Conservation (phyloP, 2,888 invertebrate genomes). For the Coenonympha glycerion region DNA sequence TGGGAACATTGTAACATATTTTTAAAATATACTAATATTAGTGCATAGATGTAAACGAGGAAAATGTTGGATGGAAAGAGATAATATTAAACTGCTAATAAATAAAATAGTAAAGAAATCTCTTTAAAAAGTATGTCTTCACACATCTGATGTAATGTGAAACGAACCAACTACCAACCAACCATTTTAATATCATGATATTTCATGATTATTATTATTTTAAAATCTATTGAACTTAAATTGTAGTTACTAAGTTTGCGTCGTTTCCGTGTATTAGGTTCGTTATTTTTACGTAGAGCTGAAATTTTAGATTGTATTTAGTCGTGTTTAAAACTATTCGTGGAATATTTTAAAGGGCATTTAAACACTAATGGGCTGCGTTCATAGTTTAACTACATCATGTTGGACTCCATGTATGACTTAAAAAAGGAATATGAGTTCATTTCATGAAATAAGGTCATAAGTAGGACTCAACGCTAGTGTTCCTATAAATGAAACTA, state of each 20-base stretch:
- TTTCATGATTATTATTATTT: slow-evolving; percentile 9
- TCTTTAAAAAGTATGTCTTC: slow-evolving; percentile 52
- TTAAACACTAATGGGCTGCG: slow-evolving; percentile 43
- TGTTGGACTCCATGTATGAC: background rate
- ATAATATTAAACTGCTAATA: slow-evolving; percentile 63
- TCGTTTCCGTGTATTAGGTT: slow-evolving; percentile 32
- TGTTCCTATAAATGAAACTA: too few species aligned
- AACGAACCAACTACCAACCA: slow-evolving; percentile 9
- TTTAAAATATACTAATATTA: slow-evolving; percentile 70
- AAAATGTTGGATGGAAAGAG: slow-evolving; percentile 55
- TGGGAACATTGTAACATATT: slow-evolving; percentile 77
- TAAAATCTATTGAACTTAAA: slow-evolving; percentile 14
- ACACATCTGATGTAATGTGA: slow-evolving; percentile 12
- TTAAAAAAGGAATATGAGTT: too few species aligned
- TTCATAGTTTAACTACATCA: background rate
- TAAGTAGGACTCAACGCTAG: too few species aligned
- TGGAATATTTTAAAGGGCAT: slow-evolving; percentile 63
- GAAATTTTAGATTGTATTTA: slow-evolving; percentile 53
- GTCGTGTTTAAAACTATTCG: slow-evolving; percentile 57
- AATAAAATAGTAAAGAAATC: slow-evolving; percentile 58
- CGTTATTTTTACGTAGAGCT: slow-evolving; percentile 61
- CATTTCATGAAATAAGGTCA: too few species aligned
- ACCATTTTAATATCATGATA: background rate
- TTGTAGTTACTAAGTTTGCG: slow-evolving; percentile 24
- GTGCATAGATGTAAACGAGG: slow-evolving; percentile 63